phyloP scores from a whole-genome alignment of 1,140 invertebrate species.

The Rhopalosiphum maidis region DNA sequence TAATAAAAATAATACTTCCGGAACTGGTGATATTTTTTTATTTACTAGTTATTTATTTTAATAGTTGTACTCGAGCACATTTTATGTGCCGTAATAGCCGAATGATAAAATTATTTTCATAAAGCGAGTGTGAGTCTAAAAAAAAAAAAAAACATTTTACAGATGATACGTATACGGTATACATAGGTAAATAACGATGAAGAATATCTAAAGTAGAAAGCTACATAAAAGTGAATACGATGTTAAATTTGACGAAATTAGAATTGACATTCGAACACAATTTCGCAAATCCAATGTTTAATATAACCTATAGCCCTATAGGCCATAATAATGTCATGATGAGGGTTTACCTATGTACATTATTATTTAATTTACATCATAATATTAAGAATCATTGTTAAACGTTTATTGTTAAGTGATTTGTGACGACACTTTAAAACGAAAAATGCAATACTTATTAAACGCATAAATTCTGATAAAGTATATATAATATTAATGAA shows the following conservation, averaged over 20 bases:
- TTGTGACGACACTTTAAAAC: neutral
- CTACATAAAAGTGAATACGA: neutral
- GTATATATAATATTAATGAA: too few species aligned
- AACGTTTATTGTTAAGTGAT: neutral
- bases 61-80: neutral
- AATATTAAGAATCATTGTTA: neutral
- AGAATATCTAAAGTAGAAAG: neutral
- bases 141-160: slow-evolving; percentile 7
- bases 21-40: neutral
- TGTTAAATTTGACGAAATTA: neutral
- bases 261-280: neutral
- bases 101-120: slow-evolving; percentile 17
- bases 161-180: neutral
- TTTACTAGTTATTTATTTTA: neutral
- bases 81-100: neutral
- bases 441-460: neutral
- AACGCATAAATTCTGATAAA: neutral
- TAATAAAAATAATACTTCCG: neutral
- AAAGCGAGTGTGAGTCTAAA: neutral
- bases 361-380: neutral
- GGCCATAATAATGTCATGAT: neutral
- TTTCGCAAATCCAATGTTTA: neutral
- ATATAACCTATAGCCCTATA: neutral
- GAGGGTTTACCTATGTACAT: neutral
- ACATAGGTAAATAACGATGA: neutral